phyloP scores from a whole-genome alignment of 2,888 invertebrate species.

The Mythimna pallens region DNA sequence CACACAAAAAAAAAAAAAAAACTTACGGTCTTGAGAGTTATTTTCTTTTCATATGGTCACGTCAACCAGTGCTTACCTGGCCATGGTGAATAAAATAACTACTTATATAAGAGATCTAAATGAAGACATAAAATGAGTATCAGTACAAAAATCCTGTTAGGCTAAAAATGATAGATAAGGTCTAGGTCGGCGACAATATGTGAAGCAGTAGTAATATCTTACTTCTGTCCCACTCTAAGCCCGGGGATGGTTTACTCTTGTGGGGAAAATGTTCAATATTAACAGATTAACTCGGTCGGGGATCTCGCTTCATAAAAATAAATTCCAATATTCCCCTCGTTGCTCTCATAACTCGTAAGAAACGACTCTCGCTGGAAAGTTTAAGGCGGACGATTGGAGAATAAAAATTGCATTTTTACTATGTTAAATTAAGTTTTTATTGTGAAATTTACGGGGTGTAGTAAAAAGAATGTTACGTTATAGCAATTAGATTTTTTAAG shows the following conservation, averaged over 20 bases:
- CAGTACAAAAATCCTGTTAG: conserved; percentile 4
- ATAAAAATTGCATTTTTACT: conserved; percentile 87
- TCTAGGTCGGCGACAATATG: conserved; percentile 40
- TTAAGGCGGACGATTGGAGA: conserved; percentile 86
- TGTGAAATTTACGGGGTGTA: conserved; percentile 80
- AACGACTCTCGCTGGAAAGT: conserved; percentile 85
- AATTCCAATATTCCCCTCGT: conserved; percentile 86
- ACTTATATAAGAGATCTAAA: background rate
- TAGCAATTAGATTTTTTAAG: conserved; percentile 70
- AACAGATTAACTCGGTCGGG: conserved; percentile 86
- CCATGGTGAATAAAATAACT: background rate
- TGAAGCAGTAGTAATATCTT: conserved; percentile 53
- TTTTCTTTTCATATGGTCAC: background rate
- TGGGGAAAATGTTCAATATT: conserved; percentile 86
- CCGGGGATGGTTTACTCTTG: conserved; percentile 77
- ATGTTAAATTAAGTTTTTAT: conserved; percentile 87
- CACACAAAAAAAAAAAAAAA: too few relatives aligned
- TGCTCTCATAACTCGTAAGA: conserved; percentile 86
- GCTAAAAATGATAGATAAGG: conserved; percentile 33
- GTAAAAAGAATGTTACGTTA: conserved; percentile 69
- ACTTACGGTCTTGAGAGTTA: background rate
- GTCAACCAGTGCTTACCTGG: background rate
- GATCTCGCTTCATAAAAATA: conserved; percentile 86
- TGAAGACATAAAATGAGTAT: background rate
- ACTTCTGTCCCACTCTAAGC: conserved; percentile 62